Percentiles rank a stretch among this genome's conserved stretches.
Evolutionary conservation across 2,888 invertebrate species (phyloP).

Genomic region (Gasteruption jaculator): DNA sequence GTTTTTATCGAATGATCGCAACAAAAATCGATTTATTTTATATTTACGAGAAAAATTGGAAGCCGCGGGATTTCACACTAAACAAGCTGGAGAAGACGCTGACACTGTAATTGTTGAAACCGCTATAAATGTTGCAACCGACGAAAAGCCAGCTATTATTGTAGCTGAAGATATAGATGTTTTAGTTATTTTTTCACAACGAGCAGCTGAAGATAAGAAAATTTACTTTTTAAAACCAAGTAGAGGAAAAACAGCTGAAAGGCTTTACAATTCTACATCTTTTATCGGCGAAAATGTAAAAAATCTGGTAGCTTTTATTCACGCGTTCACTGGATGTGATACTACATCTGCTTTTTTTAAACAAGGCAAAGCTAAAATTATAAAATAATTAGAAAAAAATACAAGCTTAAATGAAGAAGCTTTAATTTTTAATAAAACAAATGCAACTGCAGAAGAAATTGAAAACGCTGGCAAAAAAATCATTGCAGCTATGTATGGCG

Average conservation of each 20-base stretch:
- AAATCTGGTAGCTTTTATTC: conserved; percentile 23
- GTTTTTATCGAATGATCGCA: conserved; percentile 26
- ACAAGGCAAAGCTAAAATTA: conserved; percentile 22
- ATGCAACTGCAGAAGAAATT: conserved; percentile 10
- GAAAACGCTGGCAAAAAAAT: conserved; percentile 14
- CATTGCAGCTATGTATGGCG: conserved; percentile 17
- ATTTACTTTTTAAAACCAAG: conserved; percentile 8
- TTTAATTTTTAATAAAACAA: conserved; percentile 11
- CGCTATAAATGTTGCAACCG: conserved; percentile 13
- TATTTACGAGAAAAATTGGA: conserved; percentile 14
- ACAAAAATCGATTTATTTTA: conserved; percentile 25
- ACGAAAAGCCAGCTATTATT: conserved; percentile 19
- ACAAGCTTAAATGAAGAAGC: conserved; percentile 4
- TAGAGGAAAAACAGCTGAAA: conserved; percentile 1
- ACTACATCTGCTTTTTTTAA: conserved; percentile 23
- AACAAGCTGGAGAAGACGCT: conserved; percentile 16
- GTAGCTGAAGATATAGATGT: conserved; percentile 30
- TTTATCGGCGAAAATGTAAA: conserved; percentile 5
- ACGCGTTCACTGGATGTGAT: conserved; percentile 20
- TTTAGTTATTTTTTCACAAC: conserved; percentile 28
- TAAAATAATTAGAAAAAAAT: conserved; percentile 13
- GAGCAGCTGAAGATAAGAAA: neutral
- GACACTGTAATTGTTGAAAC: conserved; percentile 17
- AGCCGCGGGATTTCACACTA: neutral
- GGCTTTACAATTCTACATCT: conserved; percentile 6